Evolutionary conservation across 2,113 vertebrate genomes (phyloP), one percentile per base, ranked within the genome.

Genomic region (Protobothrops mucrosquamatus): DNA sequence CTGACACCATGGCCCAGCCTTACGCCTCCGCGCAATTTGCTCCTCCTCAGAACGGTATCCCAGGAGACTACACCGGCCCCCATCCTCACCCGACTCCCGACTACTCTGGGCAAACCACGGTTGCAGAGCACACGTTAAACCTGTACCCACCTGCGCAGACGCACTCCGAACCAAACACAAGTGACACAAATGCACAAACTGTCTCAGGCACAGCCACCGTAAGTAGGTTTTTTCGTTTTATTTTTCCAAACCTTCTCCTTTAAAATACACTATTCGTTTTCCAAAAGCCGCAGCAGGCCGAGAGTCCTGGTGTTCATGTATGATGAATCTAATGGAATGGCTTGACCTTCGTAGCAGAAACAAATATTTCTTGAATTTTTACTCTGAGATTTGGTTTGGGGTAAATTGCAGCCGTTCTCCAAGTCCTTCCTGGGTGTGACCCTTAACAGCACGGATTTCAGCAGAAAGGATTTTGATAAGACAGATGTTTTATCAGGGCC

Each of bases 121-220:
- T 98, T 95, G 97, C 98, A 59, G 99, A 99, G 97, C 99, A 99
- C 98, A 98, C 98, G 89, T 98, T 99, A 98, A 99, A 98, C 97
- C 98, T 99, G 97, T 99, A 99, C 97, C 98, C 98, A 95, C 96
- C 99, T 89, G 98, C 98, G 88, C 99, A 99, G 98, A 98, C 98
- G 96, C 99, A 99, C 98, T 98, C 97, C 0, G 99, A 99, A 97
- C 98, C 98, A 95, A 98, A 97, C 59, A 98, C 97, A 9, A 96
- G 98, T 26, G 98, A 99, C 97, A 97, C 97, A 93, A 98, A 97
- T 96, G 97, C 98, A 97, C 99, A 99, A 97, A 98, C 98, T 43
- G 99, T 99, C 97, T 98, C 98, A 61, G 99, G 98, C 97, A 99
- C 99, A 92, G 99, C 99, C 97, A 99, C 99, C 98, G 99, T 99